Evolutionary conservation across 2,888 invertebrate species (phyloP), one percentile per base, ranked within the genome.

Genomic region (Heterodera filipjevi): DNA sequence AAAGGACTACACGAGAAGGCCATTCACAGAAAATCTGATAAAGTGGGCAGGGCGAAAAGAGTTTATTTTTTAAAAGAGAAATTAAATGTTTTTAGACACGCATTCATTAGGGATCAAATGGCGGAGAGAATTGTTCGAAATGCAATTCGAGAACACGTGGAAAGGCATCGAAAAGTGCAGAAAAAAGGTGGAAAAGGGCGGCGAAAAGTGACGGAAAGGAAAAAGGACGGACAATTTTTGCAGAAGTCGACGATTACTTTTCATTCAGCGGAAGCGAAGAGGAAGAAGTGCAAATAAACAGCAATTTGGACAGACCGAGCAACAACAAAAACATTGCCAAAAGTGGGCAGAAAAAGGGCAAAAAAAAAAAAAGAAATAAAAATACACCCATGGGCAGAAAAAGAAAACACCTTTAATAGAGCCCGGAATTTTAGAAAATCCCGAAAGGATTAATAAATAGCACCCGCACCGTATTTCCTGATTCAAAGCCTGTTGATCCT

Each of bases 121-220:
- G 97, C 96, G 76, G 99, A 99, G 91, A 92, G 97, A 87, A 96
- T 98, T 92, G 96, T 98, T 85, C 92, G 97, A 89, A 97, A 96
- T 91, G 96, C 98, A 90, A 93, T 99, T 84, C 98, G 98, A 91
- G 99, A 99, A 91, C 98, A 99, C 91, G 97, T 99, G 90, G 99
- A 99, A 91, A 92, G 95, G 84, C 86, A 89, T 79, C 80, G 88
- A 32, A 71, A 75, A 75, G 75, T 75, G 46, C 46, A 49, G 68
- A 75, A 68, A 64, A 75, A 75, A 64, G 75, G 75, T 75, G n/a
- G n/a, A n/a, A 6, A 35, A 68, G 19, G 22, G 35, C 3, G 22
- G 12, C 10, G 8, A 32, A 35, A 35, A 68, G 16, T 88, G 66
- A 70, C 85, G 90, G 93, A 95, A 90, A n/a, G n/a, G n/a, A n/a